Base-by-base conservation (phyloP, 1,140 invertebrate genomes). In the Nylanderia fulva region DNA sequence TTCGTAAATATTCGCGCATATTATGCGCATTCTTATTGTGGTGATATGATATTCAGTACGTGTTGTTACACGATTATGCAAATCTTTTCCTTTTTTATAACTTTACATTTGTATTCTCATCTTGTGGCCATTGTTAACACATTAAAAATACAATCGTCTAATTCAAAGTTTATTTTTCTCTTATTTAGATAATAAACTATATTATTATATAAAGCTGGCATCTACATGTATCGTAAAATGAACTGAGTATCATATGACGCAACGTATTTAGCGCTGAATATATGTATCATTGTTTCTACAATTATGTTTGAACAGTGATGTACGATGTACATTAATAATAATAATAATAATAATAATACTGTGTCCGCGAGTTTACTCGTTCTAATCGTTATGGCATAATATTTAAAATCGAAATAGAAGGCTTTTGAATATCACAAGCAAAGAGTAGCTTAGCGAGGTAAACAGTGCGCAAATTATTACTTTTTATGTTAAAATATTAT, bases 361-460 rank as follows among this genome's bases (percentile, higher is more conserved):
- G 2, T 29, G 18, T 52, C 21, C 36, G 42, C 36, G 42, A 45
- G 27, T 75, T 74, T 1, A 58, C 27, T 76, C 24, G 39, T 75
- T 75, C 54, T 45, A 60, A 61, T 74, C 42, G 24, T 74, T 48
- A 18, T 75, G 42, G 36, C 58, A 64, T 83, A 58, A 82, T 75
- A 84, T 84, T 84, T 75, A 63, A 1, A 33, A 33, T 33, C 3
- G 29, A 33, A 33, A 33, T 33, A 33, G 29, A 33, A 33, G 29
- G 29, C 29, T 33, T 3, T 33, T 33, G 29, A 33, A 33, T 33
- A 33, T 33, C 29, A n/a, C n/a, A 33, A 33, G 29, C 29, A 33
- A 33, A 33, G 29, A 3, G 29, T 33, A 33, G 29, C 29, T 3
- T 33, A 33, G 29, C 29, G 29, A 1, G 29, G 3, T 33, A 3